Evolutionary conservation across 2,797 vertebrate species (phyloP), one percentile per base, ranked within the genome.

Genomic region (Poecile montanus): DNA sequence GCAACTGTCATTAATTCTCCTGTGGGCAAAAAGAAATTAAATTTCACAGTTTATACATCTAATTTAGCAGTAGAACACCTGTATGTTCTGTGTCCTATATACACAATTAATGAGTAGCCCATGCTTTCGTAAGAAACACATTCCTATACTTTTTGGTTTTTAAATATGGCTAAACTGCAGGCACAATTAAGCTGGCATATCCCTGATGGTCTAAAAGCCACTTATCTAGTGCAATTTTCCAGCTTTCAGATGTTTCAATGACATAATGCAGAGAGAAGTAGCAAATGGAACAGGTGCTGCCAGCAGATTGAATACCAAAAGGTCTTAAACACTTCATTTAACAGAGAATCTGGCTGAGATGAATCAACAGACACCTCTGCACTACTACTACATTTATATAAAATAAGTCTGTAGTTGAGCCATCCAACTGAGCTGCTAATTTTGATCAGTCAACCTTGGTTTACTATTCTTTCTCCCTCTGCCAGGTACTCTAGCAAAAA

Each of bases 1-100:
- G 99, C 99, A 96, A 98, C 99, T 50, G 99, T 99, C 99, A 99
- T 99, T 95, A 99, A 96, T 48, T 99, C 99, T 58, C 99, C 99
- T 99, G 95, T 34, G 73, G 89, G 36, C 36, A 78, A 93, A 22
- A 42, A 32, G 21, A 91, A 81, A 42, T 47, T 4, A 85, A 21
- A 75, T 53, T 47, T 47, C 62, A 95, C 8, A 45, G 58, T 79
- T 85, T 47, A 82, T 34, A 45, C 38, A 68, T 7, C 11, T 45
- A 29, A 58, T 42, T 58, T 17, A 87, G 19, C 57, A 63, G 47
- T 16, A 36, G 0, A 8, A 78, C 25, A 58, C 30, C 42, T 38
- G 5, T 40, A 56, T 40, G 36, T 48, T 78, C 58, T 40, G 44
- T 11, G n/a, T 12, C 4, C 36, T 67, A n/a, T 7, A 29, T 3